Conservation (phyloP, 2,797 vertebrate species). For the Garrulus glandarius region DNA sequence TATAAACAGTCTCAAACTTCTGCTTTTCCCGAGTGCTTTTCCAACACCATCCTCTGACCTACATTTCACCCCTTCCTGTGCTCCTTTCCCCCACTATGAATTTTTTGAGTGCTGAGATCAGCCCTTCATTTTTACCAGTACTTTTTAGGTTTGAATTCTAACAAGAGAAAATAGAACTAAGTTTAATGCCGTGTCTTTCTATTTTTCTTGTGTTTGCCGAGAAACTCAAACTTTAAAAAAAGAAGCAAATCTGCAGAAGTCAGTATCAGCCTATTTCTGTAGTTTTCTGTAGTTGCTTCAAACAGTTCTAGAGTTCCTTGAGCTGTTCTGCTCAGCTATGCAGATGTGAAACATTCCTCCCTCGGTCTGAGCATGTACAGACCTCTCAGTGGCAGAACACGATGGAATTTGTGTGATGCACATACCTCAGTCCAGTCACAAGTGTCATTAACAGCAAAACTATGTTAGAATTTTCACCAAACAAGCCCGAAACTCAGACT, state of each 20-base stretch:
- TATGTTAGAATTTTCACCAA: neutral
- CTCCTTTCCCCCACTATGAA: neutral
- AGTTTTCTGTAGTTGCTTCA: neutral
- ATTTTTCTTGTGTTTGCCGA: neutral
- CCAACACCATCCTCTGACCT: neutral
- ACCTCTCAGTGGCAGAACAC: neutral
- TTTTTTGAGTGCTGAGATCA: neutral
- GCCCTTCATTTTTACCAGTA: neutral
- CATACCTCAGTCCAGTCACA: neutral
- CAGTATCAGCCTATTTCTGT: neutral
- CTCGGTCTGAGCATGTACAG: neutral
- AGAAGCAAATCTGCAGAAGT: neutral
- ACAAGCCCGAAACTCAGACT: neutral
- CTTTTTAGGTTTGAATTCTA: neutral
- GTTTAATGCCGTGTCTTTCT: neutral
- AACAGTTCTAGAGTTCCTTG: neutral
- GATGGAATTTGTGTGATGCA: neutral
- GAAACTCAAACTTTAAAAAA: neutral
- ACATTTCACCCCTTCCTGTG: neutral
- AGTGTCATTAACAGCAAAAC: neutral
- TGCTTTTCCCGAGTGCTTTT: neutral
- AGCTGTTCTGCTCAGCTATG: neutral
- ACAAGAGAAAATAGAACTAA: neutral
- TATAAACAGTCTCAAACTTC: neutral
- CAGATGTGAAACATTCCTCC: slow-evolving; percentile 25